Evolutionary conservation across 2,797 vertebrate genomes (phyloP).

Genomic region (Sebastes dallii): DNA sequence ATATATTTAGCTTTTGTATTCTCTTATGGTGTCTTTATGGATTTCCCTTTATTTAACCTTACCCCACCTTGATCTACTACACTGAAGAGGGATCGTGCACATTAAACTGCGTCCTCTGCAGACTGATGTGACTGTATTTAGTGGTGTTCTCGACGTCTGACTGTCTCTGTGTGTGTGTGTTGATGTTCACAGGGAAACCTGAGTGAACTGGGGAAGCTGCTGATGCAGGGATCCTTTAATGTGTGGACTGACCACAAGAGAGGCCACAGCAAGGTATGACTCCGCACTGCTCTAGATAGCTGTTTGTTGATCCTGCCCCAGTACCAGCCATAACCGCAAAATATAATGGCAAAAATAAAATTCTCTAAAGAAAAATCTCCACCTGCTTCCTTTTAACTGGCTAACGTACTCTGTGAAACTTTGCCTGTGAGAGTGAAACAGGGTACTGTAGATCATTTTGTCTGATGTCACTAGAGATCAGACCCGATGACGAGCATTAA

Average conservation of each 20-base stretch:
- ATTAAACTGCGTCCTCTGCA: background rate
- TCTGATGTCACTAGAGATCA: no score
- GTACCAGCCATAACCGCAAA: no score
- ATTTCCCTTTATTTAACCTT: background rate
- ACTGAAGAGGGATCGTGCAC: background rate
- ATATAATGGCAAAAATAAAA: no score
- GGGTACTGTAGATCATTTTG: no score
- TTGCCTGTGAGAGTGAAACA: no score
- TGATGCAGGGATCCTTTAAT: constrained; percentile 92
- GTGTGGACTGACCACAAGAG: constrained; percentile 96
- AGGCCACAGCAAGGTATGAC: constrained; percentile 88
- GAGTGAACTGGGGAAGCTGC: constrained; percentile 90
- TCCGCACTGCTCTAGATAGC: background rate
- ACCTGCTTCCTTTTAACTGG: no score
- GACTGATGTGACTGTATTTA: background rate
- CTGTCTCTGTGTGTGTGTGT: background rate
- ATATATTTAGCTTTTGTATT: background rate
- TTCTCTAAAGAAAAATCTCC: no score
- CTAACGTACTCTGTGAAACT: no score
- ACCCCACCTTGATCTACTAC: background rate
- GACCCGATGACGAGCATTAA: no score
- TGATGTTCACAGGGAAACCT: constrained; percentile 85
- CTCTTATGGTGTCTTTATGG: background rate
- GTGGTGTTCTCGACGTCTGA: background rate
- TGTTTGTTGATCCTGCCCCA: no score